A percentile compares a stretch with the other conserved stretches of the same genome.
Conservation (phyloP, 2,113 vertebrate species). For the Odocoileus hemionus region DNA sequence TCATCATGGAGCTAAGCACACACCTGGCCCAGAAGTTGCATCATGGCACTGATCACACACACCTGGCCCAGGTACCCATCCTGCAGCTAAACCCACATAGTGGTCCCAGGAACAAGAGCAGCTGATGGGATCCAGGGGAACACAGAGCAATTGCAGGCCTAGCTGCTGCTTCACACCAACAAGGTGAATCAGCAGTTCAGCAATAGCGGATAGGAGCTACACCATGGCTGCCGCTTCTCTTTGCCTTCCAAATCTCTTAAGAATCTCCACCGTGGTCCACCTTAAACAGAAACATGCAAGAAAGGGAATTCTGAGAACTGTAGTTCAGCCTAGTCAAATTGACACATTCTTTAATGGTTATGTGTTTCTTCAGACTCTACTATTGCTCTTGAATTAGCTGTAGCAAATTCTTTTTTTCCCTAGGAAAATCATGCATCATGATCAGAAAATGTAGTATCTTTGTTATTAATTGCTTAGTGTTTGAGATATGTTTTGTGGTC, state of each 20-base stretch:
- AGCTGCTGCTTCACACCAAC: background rate
- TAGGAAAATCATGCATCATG: background rate
- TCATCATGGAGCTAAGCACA: background rate
- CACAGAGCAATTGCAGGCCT: background rate
- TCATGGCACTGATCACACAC: background rate
- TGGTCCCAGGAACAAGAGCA: background rate
- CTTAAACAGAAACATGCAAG: background rate
- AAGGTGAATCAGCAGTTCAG: background rate
- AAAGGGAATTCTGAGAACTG: background rate
- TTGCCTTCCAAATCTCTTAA: background rate
- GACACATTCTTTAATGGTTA: background rate
- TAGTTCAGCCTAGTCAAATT: background rate
- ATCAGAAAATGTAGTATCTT: background rate
- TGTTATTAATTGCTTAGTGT: background rate
- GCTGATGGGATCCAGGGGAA: background rate
- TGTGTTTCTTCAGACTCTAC: background rate
- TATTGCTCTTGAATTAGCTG: background rate
- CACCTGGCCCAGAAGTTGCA: background rate
- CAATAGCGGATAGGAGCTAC: background rate
- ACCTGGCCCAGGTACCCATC: background rate
- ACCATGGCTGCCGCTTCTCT: background rate
- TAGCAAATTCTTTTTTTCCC: background rate
- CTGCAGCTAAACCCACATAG: background rate
- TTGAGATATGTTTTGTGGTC: background rate
- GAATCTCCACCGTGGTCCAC: background rate